phyloP scores from a whole-genome alignment of 2,888 invertebrate species.

The Mimas tiliae region DNA sequence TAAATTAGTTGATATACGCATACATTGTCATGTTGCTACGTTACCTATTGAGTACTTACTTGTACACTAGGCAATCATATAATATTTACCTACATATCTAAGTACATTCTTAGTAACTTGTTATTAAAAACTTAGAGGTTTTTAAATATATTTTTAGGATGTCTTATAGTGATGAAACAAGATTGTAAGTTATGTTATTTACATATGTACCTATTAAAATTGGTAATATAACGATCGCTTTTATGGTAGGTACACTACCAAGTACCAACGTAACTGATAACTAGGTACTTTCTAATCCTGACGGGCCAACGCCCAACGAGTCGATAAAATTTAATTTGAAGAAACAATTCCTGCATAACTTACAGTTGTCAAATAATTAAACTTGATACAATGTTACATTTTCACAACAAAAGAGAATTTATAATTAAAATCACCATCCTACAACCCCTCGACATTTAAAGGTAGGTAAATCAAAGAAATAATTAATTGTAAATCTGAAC shows the following conservation, averaged over 20 bases:
- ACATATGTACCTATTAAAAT: not conserved
- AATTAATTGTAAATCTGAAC: not conserved
- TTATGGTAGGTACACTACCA: not conserved
- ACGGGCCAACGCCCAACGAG: not conserved
- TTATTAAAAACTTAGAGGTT: too few relatives aligned
- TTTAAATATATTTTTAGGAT: not conserved
- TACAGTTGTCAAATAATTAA: not conserved
- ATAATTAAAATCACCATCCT: not conserved
- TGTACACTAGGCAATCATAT: too few relatives aligned
- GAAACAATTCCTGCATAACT: not conserved
- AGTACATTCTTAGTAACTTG: too few relatives aligned
- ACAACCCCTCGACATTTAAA: not conserved
- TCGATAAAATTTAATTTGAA: constrained; percentile 17
- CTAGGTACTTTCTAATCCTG: constrained; percentile 17
- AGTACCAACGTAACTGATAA: not conserved
- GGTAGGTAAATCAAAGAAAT: too few relatives aligned
- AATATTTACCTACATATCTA: too few relatives aligned
- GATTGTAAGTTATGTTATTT: not conserved
- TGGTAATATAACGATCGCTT: not conserved
- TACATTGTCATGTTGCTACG: not conserved
- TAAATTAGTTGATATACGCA: not conserved
- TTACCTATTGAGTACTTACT: not conserved
- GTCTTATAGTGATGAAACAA: not conserved
- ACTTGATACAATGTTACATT: not conserved
- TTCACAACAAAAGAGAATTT: not conserved